Percentiles rank a stretch among this genome's conserved stretches.
Conservation (phyloP, 64 coral and sea anemone species). For the Montipora capricornis region DNA sequence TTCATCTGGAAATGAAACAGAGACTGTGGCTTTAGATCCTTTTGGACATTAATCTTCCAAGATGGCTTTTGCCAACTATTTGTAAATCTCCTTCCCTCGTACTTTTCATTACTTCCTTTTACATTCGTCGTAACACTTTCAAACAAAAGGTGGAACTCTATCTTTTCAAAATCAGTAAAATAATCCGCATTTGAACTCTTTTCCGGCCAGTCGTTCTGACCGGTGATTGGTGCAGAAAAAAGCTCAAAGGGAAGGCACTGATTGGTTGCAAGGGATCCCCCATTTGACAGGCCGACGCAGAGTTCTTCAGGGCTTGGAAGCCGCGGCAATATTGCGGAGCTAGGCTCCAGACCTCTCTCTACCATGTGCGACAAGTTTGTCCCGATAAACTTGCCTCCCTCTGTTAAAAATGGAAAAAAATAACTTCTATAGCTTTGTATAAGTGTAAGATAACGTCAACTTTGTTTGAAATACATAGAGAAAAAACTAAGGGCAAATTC, state of each 20-base stretch:
- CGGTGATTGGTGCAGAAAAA: background rate
- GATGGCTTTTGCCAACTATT: conserved; percentile 4
- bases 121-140: background rate
- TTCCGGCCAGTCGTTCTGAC: background rate
- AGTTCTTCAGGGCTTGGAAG: background rate
- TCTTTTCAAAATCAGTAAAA: background rate
- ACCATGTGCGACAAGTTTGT: background rate
- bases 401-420: background rate
- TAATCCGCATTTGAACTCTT: background rate
- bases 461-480: too few relatives aligned
- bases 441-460: too few relatives aligned
- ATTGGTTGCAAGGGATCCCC: background rate
- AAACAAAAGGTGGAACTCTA: background rate
- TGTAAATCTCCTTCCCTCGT: background rate
- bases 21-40: background rate
- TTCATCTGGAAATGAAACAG: background rate
- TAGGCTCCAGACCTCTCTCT: background rate
- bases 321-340: too few relatives aligned
- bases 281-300: background rate
- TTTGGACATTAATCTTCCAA: too few relatives aligned
- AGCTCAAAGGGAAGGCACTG: background rate
- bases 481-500: too few relatives aligned
- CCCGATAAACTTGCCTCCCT: background rate
- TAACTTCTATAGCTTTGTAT: too few relatives aligned
- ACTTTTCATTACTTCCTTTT: background rate